Conservation (phyloP, 2,113 vertebrate species). For the Entosphenus tridentatus region DNA sequence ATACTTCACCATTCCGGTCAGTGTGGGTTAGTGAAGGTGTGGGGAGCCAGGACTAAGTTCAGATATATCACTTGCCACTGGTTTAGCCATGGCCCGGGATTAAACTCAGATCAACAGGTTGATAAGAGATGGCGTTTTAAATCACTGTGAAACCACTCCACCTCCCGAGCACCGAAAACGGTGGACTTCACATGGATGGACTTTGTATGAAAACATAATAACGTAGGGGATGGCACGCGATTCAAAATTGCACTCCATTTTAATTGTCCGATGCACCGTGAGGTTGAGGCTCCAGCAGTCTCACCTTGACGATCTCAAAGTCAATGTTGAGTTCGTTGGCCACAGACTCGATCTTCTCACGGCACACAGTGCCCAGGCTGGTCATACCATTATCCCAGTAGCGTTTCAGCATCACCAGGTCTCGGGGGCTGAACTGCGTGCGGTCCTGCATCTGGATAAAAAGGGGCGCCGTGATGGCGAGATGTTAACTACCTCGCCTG, state of each 20-base stretch:
- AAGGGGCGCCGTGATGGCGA: neutral
- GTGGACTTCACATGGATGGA: slow-evolving; percentile 14
- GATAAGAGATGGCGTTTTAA: neutral
- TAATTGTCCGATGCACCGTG: neutral
- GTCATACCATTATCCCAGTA: slow-evolving; percentile 99
- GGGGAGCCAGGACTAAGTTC: too few species aligned
- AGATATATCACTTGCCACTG: too few species aligned
- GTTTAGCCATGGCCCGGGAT: too few species aligned
- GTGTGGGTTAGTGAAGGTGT: too few species aligned
- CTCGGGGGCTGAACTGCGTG: slow-evolving; percentile 80
- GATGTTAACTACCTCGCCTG: too few species aligned
- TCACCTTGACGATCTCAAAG: slow-evolving; percentile 96
- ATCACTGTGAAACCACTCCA: slow-evolving; percentile 9
- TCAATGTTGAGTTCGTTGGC: slow-evolving; percentile 73
- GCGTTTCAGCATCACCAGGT: slow-evolving; percentile 68
- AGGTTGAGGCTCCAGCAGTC: slow-evolving; percentile 10
- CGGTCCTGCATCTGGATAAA: slow-evolving; percentile 68
- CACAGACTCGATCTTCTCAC: slow-evolving; percentile 85
- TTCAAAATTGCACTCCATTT: neutral
- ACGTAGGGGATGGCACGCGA: neutral
- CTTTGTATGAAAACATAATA: neutral
- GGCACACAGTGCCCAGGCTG: slow-evolving; percentile 83
- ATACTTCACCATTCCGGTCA: too few species aligned
- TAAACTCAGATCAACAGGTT: neutral
- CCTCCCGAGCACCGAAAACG: slow-evolving; percentile 10